phyloP scores from a whole-genome alignment of 2,888 invertebrate genomes.

The Agrotis segetum region DNA sequence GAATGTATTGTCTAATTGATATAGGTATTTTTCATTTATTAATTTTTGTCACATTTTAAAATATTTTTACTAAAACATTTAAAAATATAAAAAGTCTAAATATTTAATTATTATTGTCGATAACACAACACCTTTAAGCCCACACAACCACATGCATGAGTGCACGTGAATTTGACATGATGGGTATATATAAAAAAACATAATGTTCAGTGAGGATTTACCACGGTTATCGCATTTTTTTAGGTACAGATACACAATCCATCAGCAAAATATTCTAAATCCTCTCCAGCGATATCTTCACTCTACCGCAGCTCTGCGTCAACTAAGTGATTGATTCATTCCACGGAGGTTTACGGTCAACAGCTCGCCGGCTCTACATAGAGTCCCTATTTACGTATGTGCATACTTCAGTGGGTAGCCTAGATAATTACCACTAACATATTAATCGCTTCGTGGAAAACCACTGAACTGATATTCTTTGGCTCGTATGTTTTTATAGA shows the following conservation, averaged over 20 bases:
- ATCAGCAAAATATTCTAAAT: background rate
- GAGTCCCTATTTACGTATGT: slow-evolving; percentile 47
- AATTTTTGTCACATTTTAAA: too few relatives aligned
- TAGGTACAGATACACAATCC: background rate
- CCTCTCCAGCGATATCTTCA: background rate
- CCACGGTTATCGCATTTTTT: background rate
- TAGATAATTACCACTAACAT: slow-evolving; percentile 41
- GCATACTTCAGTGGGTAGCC: slow-evolving; percentile 52
- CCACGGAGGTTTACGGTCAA: slow-evolving; percentile 38
- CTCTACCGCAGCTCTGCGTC: background rate
- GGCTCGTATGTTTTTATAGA: background rate
- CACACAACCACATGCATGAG: too few relatives aligned
- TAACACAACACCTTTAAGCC: too few relatives aligned
- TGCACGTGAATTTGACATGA: too few relatives aligned
- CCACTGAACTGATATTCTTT: slow-evolving; percentile 34
- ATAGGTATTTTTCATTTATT: too few relatives aligned
- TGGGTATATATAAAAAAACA: too few relatives aligned
- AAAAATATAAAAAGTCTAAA: too few relatives aligned
- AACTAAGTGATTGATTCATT: slow-evolving; percentile 47
- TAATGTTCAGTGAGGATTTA: background rate
- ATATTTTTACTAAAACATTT: too few relatives aligned
- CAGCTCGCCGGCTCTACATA: slow-evolving; percentile 21
- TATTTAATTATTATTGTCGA: too few relatives aligned
- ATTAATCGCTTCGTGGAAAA: slow-evolving; percentile 42
- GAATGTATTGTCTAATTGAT: too few relatives aligned